A percentile compares a stretch with the other conserved stretches of the same genome.
Conservation (phyloP, 2,797 vertebrate genomes). For the Alcedo quadribrachys region DNA sequence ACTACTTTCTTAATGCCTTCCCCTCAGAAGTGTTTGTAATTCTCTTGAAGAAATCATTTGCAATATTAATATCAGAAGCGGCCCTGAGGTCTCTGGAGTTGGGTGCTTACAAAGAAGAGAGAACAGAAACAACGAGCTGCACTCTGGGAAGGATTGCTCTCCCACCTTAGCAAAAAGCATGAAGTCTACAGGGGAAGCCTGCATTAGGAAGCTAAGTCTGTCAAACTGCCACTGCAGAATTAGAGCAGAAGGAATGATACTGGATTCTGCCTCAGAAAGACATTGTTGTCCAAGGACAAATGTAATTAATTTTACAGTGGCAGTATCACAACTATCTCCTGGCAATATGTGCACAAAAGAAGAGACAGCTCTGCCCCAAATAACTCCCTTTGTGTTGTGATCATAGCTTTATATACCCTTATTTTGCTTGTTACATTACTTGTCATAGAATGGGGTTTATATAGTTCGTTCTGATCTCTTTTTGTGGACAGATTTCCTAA, state of each 20-base stretch:
- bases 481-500: not conserved
- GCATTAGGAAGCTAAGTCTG: not conserved
- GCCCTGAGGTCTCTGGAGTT: accelerated
- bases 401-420: not conserved
- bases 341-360: not conserved
- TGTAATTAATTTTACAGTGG: not conserved
- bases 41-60: not conserved
- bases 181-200: not conserved
- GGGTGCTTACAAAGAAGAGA: not conserved
- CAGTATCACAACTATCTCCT: not conserved
- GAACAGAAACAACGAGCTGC: not conserved
- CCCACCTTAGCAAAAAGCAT: not conserved
- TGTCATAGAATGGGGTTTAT: not conserved
- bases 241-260: not conserved
- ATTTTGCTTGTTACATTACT: not conserved
- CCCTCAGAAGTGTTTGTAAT: not conserved
- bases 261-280: not conserved
- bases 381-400: not conserved
- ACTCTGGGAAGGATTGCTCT: not conserved
- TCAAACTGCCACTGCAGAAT: not conserved
- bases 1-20: not conserved
- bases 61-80: not conserved
- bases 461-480: not conserved
- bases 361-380: not conserved
- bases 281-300: not conserved